phyloP scores from a whole-genome alignment of 2,113 vertebrate genomes.

The Danionella cerebrum region DNA sequence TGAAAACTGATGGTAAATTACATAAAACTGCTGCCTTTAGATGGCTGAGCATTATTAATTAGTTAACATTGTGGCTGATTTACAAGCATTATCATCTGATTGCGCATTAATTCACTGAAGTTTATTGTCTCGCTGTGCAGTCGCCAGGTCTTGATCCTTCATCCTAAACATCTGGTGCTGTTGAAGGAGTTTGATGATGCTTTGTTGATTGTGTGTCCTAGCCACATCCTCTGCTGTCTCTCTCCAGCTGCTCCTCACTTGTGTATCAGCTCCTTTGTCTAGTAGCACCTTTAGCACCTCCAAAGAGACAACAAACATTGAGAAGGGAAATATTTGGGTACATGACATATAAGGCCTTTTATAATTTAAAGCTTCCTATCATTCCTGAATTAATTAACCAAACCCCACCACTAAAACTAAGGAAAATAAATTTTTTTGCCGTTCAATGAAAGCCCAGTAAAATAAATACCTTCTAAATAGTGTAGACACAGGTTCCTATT shows the following conservation, averaged over 20 bases:
- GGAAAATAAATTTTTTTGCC: too few relatives aligned
- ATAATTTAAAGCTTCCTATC: too few relatives aligned
- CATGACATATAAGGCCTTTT: too few relatives aligned
- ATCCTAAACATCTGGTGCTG: neutral
- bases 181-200: constrained; percentile 23
- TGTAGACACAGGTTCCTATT: too few relatives aligned
- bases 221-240: constrained; percentile 35
- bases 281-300: constrained; percentile 25
- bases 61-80: too few relatives aligned
- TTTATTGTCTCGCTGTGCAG: neutral
- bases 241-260: constrained; percentile 35
- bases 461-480: too few relatives aligned
- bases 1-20: too few relatives aligned
- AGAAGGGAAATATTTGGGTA: neutral
- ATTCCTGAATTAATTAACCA: too few relatives aligned
- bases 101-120: neutral
- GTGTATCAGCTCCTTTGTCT: constrained; percentile 19
- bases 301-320: neutral
- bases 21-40: too few relatives aligned
- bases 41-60: too few relatives aligned
- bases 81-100: neutral
- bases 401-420: too few relatives aligned
- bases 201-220: neutral
- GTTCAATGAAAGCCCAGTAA: too few relatives aligned
- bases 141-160: neutral